Conservation (phyloP, 2,113 vertebrate species). For the Odocoileus virginianus region DNA sequence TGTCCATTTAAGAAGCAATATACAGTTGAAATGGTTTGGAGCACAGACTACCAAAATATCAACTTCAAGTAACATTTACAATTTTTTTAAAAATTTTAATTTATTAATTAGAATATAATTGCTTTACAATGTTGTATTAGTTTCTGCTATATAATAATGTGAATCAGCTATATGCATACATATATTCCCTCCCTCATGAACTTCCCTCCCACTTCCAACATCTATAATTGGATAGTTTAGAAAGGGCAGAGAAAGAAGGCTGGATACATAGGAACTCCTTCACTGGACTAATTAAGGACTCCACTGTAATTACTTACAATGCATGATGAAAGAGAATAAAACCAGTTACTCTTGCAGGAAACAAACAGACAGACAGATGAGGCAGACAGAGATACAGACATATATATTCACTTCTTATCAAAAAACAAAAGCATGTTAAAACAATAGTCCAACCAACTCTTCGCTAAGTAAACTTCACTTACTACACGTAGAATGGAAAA, state of each 20-base stretch:
- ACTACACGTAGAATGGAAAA: neutral
- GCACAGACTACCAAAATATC: neutral
- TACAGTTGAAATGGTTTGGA: neutral
- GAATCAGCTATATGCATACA: neutral
- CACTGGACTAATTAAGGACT: slow-evolving; percentile 1
- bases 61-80: slow-evolving; percentile 22
- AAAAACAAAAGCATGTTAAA: neutral
- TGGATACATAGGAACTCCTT: neutral
- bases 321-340: neutral
- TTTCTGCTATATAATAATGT: neutral
- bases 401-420: neutral
- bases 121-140: neutral
- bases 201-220: neutral
- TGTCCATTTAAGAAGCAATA: slow-evolving; percentile 13
- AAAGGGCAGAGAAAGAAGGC: neutral
- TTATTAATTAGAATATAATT: neutral
- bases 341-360: neutral
- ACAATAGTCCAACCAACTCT: neutral
- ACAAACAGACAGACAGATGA: neutral
- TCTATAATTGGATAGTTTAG: neutral
- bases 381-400: neutral
- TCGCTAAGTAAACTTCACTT: neutral
- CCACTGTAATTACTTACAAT: neutral
- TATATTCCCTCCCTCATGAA: neutral
- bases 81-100: neutral